phyloP scores from a whole-genome alignment of 2,113 vertebrate genomes.

The Nannobrachium achirus region DNA sequence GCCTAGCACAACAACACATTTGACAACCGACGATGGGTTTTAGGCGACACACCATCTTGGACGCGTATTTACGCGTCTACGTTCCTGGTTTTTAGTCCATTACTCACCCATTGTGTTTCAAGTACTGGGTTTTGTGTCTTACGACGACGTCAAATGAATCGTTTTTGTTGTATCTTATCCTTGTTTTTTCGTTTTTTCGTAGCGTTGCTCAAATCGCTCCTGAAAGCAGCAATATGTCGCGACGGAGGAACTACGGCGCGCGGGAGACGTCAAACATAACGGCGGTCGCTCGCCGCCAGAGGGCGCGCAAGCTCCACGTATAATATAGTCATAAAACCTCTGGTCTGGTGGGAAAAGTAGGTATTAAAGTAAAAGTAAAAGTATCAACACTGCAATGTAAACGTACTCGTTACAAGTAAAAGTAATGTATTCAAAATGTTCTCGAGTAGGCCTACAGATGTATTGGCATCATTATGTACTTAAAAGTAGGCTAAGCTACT shows the following conservation, averaged over 20 bases:
- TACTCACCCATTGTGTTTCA: constrained; percentile 77
- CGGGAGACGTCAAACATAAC: constrained; percentile 57
- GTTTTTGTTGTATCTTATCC: constrained; percentile 45
- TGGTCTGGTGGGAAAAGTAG: background rate
- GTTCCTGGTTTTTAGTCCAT: background rate
- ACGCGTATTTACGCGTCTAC: background rate
- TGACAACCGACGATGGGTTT: constrained; percentile 25
- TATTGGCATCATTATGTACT: background rate
- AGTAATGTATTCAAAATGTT: background rate
- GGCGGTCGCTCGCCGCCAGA: constrained; percentile 52
- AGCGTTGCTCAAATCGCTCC: constrained; percentile 75
- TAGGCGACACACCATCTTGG: background rate
- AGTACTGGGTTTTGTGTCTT: constrained; percentile 22
- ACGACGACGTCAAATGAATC: constrained; percentile 30
- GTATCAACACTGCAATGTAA: background rate
- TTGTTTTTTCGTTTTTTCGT: constrained; percentile 36
- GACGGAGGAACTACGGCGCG: constrained; percentile 60
- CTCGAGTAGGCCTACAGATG: background rate
- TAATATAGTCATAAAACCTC: background rate
- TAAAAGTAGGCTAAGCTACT: too few relatives aligned
- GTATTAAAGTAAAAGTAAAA: background rate
- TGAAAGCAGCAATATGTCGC: constrained; percentile 82
- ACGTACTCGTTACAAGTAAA: too few relatives aligned
- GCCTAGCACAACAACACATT: constrained; percentile 56
- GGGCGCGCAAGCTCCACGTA: constrained; percentile 18